Base-by-base conservation (phyloP, 2,888 invertebrate species). In the Cephalotes varians region DNA sequence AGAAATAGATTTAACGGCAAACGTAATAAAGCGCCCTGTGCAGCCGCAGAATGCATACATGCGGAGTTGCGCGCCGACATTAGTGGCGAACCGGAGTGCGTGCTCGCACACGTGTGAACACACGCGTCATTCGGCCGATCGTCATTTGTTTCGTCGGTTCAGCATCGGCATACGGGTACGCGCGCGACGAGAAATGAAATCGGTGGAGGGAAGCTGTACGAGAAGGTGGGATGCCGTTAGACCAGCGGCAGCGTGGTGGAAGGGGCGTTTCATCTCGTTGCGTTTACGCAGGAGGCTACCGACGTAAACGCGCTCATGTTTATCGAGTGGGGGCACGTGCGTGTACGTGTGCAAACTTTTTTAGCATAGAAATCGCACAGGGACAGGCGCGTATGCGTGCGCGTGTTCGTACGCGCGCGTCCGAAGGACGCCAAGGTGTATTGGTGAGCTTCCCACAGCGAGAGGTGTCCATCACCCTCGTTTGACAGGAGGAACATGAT, bases 401-500 rank as follows among this genome's bases (percentile, higher is more conserved):
- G 44, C 47, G 28, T 47, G n/a, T 79, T 34, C 44, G 77, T 69
- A 51, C 28, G 54, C 54, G 82, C 72, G 67, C 77, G n/a, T 71
- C 76, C 71, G 77, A 54, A 73, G 69, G 67, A 76, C 54, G 51
- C 58, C 28, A 54, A 47, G 73, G 60, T 74, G 82, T 72, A 51
- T 82, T 72, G 56, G 85, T 84, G 69, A 64, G 86, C 93, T 94
- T 76, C 94, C 93, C 94, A 94, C 93, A 93, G 92, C 86, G 88
- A 91, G 93, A 93, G 94, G 92, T 94, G 93, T 94, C 91, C 93
- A 93, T 94, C 94, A 94, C 93, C 93, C 93, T 93, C 91, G 89
- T 91, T 92, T 93, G 94, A 93, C 94, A 94, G 92, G 93, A 93
- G 93, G 92, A 94, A 91, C 93, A 92, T 92, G 93, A 88, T 86